Base-by-base conservation (phyloP, 2,888 invertebrate species). In the Drosophila yooni region DNA sequence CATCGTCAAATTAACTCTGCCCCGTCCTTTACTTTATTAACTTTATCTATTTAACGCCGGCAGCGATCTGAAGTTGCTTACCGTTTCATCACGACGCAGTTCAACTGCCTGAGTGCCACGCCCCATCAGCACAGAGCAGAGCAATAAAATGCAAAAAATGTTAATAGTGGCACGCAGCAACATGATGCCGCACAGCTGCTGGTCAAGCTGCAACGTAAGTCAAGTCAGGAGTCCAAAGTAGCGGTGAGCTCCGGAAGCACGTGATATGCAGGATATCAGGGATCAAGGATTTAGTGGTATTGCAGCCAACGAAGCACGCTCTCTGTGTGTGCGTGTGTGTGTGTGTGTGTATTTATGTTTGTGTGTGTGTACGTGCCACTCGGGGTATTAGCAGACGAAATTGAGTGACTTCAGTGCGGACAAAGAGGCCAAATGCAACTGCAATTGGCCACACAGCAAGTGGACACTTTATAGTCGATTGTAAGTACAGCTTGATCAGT, bases 71-170 rank as follows among this genome's bases (percentile, higher is more conserved):
- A 15, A 43, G 25, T 65, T 66, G 77, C 85, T 74, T 79, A 89
- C 88, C 74, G 88, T 82, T 71, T 89, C 91, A 81, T 92, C 92
- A 60, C 91, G 91, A 59, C 91, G 83, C 60, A 82, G 81, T 63
- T 88, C 79, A 27, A 82, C 84, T 75, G 68, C 63, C 25, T 13
- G 21, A 25, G 29, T 64, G 51, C 54, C 83, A 79, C 70, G 84
- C 46, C 74, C 54, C 60, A 67, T 40, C 50, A 56, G 38, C 56
- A 56, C 38, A 8, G 59, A 52, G 40, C 25, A 68, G 2, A 82
- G 68, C 77, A 86, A 62, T 70, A 73, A 71, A 75, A 66, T 62
- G 61, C 57, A 25, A 48, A 57, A 74, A 70, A 78, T 65, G 75
- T 71, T 81, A 81, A 83, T 83, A 58, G 87, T 71, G 73, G 59